A percentile compares a stretch with the other conserved stretches of the same genome.
Evolutionary conservation across 1,140 invertebrate species (phyloP).

Genomic region (Pseudomyrmex gracilis): DNA sequence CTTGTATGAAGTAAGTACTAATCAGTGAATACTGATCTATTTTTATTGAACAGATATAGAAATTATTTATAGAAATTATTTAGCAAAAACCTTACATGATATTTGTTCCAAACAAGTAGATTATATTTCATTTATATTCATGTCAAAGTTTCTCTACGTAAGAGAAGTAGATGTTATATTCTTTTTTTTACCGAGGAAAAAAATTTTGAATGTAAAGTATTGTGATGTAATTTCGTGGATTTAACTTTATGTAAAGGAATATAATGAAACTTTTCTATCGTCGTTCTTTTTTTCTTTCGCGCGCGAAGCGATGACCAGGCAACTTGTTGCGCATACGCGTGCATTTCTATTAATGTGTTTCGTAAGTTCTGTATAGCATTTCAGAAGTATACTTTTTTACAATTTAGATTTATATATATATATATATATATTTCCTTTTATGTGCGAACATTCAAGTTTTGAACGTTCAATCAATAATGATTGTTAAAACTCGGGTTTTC

Average conservation of each 20-base stretch:
- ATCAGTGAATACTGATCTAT: too few relatives aligned
- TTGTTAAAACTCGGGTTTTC: not conserved
- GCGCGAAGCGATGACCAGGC: conserved; percentile 58
- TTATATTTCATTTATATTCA: too few relatives aligned
- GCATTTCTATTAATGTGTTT: conserved; percentile 1
- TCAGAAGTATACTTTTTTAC: not conserved
- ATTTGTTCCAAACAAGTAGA: too few relatives aligned
- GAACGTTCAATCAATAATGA: not conserved
- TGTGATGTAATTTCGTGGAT: not conserved
- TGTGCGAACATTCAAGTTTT: not conserved
- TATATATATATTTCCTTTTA: not conserved
- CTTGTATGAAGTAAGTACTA: too few relatives aligned
- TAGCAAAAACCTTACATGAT: too few relatives aligned
- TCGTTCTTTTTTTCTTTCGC: conserved; percentile 27
- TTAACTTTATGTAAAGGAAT: not conserved
- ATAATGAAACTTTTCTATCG: not conserved
- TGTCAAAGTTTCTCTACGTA: too few relatives aligned
- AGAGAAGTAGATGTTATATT: too few relatives aligned
- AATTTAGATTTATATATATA: not conserved
- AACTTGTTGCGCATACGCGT: conserved; percentile 47
- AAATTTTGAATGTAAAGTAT: too few relatives aligned
- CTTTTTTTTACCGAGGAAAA: too few relatives aligned
- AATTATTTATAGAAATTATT: too few relatives aligned
- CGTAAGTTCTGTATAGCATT: conserved; percentile 20
- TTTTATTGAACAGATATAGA: too few relatives aligned